phyloP scores from a whole-genome alignment of 1,140 invertebrate species.

The Hirudo medicinalis region DNA sequence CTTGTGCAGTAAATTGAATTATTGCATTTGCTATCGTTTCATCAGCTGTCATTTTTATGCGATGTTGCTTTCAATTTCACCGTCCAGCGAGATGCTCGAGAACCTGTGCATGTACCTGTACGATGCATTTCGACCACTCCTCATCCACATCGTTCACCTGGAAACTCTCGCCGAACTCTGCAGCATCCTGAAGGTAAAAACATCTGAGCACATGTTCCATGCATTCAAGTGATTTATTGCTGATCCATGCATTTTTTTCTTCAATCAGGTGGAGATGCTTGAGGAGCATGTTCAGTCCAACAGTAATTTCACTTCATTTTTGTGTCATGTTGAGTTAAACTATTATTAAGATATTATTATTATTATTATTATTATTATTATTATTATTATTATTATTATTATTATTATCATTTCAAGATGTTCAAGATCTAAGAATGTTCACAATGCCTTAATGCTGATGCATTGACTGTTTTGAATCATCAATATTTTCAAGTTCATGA shows the following conservation, averaged over 20 bases:
- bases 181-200: conserved; percentile 58
- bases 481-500: no score
- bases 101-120: conserved; percentile 76
- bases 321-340: no score
- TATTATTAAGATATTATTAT: no score
- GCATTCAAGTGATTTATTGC: not conserved
- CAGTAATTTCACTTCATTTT: conserved; percentile 45
- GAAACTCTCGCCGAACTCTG: conserved; percentile 94
- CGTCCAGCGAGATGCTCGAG: conserved; percentile 53
- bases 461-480: no score
- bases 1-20: no score
- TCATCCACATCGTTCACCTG: conserved; percentile 92
- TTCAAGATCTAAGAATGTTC: no score
- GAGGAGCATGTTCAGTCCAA: conserved; percentile 81
- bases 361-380: no score
- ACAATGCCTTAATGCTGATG: no score
- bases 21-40: not conserved
- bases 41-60: not conserved
- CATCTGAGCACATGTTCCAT: not conserved
- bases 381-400: no score
- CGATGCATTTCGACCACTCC: conserved; percentile 79
- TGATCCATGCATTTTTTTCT: conserved; percentile 18
- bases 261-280: conserved; percentile 64
- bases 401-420: no score
- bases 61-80: conserved; percentile 6